Base-by-base conservation (phyloP, 2,797 vertebrate genomes). In the Dermochelys coriacea region DNA sequence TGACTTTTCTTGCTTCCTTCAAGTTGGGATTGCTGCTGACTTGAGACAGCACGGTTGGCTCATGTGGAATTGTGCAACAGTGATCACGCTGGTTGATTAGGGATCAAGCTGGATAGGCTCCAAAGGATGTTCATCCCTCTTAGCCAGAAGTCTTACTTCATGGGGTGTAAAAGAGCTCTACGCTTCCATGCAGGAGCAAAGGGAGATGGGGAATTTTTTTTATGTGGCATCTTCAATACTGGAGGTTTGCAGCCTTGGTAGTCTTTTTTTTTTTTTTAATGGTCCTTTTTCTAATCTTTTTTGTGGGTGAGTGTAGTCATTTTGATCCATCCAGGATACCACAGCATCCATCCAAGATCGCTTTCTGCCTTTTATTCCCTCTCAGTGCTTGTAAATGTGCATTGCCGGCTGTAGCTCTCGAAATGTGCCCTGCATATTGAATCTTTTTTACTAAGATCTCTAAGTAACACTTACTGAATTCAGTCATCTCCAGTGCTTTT, bases 31-130 rank as follows among this genome's bases (percentile, higher is more conserved):
- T 3, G n/a, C 45, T 47, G 12, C 54, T 71, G 3, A 11, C 45
- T 41, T 37, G 19, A 41, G n/a, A 5, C 3, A 3, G 64, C 19
- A 11, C 19, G 21, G 18, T 37, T 37, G n/a, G 77, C 83, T 83
- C 87, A 25, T 37, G 6, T 19, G 83, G 68, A 85, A 74, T 96
- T 87, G 83, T 37, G 84, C 89, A 89, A 87, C 61, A 31, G 47
- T 18, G 31, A 91, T 64, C 52, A 55, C 37, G 51, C 88, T 85
- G 71, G 18, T 50, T 88, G 54, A 84, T 84, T 78, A 87, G 84
- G 75, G 68, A 29, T 37, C n/a, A 29, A 84, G 84, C 37, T 34
- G 29, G 86, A 4, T 41, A 14, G 64, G 37, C 94, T 52, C 79
- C 82, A 5, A 18, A 55, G 89, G 25, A 1, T 29, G 68, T 4